phyloP scores from a whole-genome alignment of 2,113 vertebrate genomes.

The Pseudonaja textilis region DNA sequence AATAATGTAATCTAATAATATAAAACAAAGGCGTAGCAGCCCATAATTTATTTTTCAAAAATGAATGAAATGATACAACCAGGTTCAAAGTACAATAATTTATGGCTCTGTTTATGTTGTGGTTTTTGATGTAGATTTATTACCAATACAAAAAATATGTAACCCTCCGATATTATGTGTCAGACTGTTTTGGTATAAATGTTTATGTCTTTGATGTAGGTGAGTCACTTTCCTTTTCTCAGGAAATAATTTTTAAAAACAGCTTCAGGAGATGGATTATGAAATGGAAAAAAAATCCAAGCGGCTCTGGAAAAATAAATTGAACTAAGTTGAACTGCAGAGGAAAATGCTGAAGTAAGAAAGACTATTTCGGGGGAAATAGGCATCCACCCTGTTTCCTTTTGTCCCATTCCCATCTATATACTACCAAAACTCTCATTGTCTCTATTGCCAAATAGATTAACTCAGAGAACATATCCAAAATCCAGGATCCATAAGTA shows the following conservation, averaged over 20 bases:
- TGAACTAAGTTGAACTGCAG: background rate
- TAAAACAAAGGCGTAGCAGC: background rate
- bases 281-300: background rate
- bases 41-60: background rate
- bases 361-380: background rate
- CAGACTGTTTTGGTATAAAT: background rate
- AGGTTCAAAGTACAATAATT: background rate
- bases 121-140: background rate
- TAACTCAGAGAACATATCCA: background rate
- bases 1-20: background rate
- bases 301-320: background rate
- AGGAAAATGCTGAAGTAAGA: background rate
- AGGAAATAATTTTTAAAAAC: background rate
- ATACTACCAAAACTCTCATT: background rate
- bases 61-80: background rate
- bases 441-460: background rate
- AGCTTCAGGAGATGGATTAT: background rate
- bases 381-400: background rate
- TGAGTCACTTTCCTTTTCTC: background rate
- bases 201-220: background rate
- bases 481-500: background rate
- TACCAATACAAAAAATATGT: background rate
- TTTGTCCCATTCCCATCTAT: background rate
- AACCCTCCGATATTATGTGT: background rate
- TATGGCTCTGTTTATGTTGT: background rate